Conservation (phyloP, 2,888 invertebrate species). For the Ditula angustiorana region DNA sequence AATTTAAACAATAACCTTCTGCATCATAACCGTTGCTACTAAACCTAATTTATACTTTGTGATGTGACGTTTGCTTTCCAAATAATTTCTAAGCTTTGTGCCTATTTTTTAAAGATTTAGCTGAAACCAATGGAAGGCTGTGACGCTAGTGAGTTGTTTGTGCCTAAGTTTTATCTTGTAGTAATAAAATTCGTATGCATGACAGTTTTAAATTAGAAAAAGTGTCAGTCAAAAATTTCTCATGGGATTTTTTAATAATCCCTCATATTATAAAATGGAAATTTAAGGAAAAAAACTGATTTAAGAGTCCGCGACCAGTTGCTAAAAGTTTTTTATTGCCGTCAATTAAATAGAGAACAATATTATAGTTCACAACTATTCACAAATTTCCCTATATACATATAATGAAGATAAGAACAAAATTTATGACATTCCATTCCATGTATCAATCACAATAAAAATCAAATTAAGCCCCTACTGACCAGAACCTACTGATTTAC, state of each 20-base stretch:
- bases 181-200: background rate
- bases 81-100: too few relatives aligned
- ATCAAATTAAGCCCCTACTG: background rate
- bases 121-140: too few relatives aligned
- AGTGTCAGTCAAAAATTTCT: too few relatives aligned
- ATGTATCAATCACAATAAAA: background rate
- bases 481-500: slow-evolving; percentile 1
- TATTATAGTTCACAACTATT: background rate
- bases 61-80: too few relatives aligned
- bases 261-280: background rate
- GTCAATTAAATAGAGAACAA: background rate
- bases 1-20: too few relatives aligned
- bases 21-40: too few relatives aligned
- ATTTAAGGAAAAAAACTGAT: background rate
- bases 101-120: too few relatives aligned
- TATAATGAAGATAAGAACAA: background rate
- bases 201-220: background rate
- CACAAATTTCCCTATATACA: background rate
- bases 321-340: background rate
- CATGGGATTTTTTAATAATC: too few relatives aligned
- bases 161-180: too few relatives aligned
- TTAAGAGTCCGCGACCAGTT: background rate
- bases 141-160: too few relatives aligned
- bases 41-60: too few relatives aligned
- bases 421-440: background rate